These are phyloP conservation scores for Ageneiosus marmoratus DNA, from an alignment of 2,113 vertebrate genomes.

Conservation along the genomic window DNA sequence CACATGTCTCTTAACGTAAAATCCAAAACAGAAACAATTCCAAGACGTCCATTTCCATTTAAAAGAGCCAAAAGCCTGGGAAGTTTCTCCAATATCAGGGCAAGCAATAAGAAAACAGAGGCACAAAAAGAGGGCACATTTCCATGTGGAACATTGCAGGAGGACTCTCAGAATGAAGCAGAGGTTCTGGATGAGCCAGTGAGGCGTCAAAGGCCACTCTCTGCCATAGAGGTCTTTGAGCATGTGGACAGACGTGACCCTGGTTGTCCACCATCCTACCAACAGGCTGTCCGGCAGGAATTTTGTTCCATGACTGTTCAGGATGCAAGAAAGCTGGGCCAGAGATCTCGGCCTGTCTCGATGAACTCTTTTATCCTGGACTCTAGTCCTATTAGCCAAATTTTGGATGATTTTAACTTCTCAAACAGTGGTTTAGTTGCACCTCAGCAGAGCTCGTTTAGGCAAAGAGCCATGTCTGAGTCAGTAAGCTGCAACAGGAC, in stretches of 20 bases:
- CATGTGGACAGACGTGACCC: slow-evolving; percentile 76
- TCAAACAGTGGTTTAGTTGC: slow-evolving; percentile 27
- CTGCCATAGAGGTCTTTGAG: slow-evolving; percentile 81
- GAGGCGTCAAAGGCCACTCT: slow-evolving; percentile 67
- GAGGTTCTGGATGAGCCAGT: slow-evolving; percentile 42
- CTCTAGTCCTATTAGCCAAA: neutral
- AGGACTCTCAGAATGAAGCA: slow-evolving; percentile 64
- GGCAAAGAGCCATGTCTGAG: slow-evolving; percentile 81
- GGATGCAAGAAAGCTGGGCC: slow-evolving; percentile 67
- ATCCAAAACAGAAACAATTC: slow-evolving; percentile 49
- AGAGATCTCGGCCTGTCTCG: slow-evolving; percentile 60
- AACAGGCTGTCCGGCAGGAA: slow-evolving; percentile 70
- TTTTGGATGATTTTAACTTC: slow-evolving; percentile 27
- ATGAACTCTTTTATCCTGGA: slow-evolving; percentile 64
- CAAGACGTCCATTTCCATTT: slow-evolving; percentile 69
- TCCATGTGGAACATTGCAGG: slow-evolving; percentile 78
- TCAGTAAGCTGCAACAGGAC: slow-evolving; percentile 65
- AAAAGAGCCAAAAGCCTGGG: slow-evolving; percentile 75
- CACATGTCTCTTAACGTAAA: slow-evolving; percentile 67
- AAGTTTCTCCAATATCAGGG: slow-evolving; percentile 60
- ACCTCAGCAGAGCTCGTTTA: slow-evolving; percentile 60
- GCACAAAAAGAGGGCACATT: slow-evolving; percentile 75
- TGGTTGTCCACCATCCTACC: slow-evolving; percentile 82
- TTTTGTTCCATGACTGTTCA: slow-evolving; percentile 77
- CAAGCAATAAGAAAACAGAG: slow-evolving; percentile 68